A percentile compares a stretch with the other conserved stretches of the same genome.
Conservation (phyloP, 2,797 vertebrate genomes). For the Malurus leucopterus region DNA sequence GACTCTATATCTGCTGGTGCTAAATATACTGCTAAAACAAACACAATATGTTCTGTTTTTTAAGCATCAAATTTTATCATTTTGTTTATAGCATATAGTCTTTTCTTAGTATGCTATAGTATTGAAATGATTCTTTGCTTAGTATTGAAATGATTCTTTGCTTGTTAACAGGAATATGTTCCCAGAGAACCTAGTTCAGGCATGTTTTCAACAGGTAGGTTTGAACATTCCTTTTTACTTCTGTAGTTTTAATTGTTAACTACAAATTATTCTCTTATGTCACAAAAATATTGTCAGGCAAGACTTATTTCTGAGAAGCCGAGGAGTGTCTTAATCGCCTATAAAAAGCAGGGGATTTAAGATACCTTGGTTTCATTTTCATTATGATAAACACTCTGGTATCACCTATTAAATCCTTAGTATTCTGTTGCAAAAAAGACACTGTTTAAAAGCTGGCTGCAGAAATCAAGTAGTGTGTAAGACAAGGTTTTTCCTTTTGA, state of each 20-base stretch:
- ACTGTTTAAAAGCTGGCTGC: neutral
- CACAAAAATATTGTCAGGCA: neutral
- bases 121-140: constrained; percentile 25
- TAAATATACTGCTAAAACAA: neutral
- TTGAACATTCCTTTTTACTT: neutral
- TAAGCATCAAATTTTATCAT: neutral
- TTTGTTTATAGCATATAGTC: neutral
- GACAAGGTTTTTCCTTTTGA: neutral
- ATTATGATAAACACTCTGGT: neutral
- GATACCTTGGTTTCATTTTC: neutral
- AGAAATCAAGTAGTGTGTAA: neutral
- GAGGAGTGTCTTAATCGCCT: neutral
- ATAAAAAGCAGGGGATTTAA: neutral
- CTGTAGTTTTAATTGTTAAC: neutral
- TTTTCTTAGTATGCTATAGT: neutral
- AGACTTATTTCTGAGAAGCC: neutral
- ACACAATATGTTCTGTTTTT: neutral
- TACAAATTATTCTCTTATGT: neutral
- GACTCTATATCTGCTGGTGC: neutral
- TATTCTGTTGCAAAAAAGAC: neutral
- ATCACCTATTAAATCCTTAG: neutral
- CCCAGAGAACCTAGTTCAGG: constrained; percentile 95
- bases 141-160: neutral
- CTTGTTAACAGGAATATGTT: constrained; percentile 92
- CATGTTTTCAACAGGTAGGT: constrained; percentile 95